Evolutionary conservation across 1,140 invertebrate species (phyloP).

Genomic region (Cheumatopsyche charites): DNA sequence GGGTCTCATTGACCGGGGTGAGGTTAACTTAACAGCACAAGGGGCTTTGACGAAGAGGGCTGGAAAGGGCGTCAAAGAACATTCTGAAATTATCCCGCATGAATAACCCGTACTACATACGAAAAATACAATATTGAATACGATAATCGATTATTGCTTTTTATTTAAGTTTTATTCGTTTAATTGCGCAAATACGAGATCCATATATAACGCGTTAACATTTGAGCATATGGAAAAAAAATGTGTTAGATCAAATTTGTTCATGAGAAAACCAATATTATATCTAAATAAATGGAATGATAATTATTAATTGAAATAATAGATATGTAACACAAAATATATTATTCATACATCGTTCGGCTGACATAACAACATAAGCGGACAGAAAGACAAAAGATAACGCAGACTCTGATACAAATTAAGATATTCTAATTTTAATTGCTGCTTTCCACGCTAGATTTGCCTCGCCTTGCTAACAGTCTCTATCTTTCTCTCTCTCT

Average conservation of each 20-base stretch:
- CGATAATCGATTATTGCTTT: neutral
- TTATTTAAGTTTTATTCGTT: neutral
- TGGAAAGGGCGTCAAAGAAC: constrained; percentile 28
- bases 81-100: constrained; percentile 26
- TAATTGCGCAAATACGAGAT: too few species aligned
- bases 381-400: constrained; percentile 18
- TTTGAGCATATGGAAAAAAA: too few species aligned
- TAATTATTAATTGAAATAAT: too few species aligned
- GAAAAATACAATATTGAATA: neutral
- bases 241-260: too few species aligned
- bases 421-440: constrained; percentile 49
- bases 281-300: too few species aligned
- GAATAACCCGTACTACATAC: constrained; percentile 4
- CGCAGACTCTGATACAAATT: constrained; percentile 43
- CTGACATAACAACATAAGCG: neutral
- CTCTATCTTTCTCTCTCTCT: neutral
- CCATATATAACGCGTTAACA: too few species aligned
- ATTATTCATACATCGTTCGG: neutral
- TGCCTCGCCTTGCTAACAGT: constrained; percentile 14
- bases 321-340: too few species aligned
- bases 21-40: constrained; percentile 26
- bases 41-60: constrained; percentile 22
- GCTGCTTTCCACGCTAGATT: constrained; percentile 29
- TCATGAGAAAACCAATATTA: too few species aligned
- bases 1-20: constrained; percentile 33